These are phyloP conservation scores for Takifugu ocellatus DNA, from an alignment of 2,797 vertebrate genomes.

Conservation along the genomic window DNA sequence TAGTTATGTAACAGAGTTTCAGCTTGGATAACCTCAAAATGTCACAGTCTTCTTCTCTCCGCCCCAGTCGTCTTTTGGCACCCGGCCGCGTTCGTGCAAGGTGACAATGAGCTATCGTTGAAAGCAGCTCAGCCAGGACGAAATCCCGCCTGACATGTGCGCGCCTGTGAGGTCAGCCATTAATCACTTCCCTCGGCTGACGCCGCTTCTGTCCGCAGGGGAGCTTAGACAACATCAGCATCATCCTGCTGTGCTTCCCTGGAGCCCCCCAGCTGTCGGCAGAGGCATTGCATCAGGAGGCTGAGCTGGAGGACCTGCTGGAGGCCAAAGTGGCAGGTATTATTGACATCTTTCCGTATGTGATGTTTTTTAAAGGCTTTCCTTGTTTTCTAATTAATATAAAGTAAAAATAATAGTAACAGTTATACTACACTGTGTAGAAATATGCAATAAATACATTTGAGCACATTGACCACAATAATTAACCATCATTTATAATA, in stretches of 20 bases:
- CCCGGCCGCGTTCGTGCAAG: constrained; percentile 18
- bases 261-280: constrained; percentile 79
- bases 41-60: constrained; percentile 38
- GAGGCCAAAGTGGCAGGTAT: constrained; percentile 80
- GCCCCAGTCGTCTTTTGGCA: constrained; percentile 32
- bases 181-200: constrained; percentile 26
- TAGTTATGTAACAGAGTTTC: constrained; percentile 58
- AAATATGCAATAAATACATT: too few species aligned
- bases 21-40: constrained; percentile 67
- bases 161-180: constrained; percentile 31
- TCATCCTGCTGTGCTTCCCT: constrained; percentile 82
- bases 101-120: constrained; percentile 21
- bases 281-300: constrained; percentile 79
- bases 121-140: constrained; percentile 15
- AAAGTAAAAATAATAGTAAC: too few species aligned
- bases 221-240: constrained; percentile 86
- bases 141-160: constrained; percentile 14
- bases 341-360: too few species aligned
- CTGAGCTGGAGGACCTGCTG: constrained; percentile 75
- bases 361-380: too few species aligned
- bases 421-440: too few species aligned
- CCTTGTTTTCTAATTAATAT: too few species aligned
- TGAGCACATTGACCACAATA: too few species aligned
- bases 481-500: too few species aligned
- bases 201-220: constrained; percentile 65